phyloP scores from a whole-genome alignment of 2,113 vertebrate genomes.

The Laticauda colubrina region DNA sequence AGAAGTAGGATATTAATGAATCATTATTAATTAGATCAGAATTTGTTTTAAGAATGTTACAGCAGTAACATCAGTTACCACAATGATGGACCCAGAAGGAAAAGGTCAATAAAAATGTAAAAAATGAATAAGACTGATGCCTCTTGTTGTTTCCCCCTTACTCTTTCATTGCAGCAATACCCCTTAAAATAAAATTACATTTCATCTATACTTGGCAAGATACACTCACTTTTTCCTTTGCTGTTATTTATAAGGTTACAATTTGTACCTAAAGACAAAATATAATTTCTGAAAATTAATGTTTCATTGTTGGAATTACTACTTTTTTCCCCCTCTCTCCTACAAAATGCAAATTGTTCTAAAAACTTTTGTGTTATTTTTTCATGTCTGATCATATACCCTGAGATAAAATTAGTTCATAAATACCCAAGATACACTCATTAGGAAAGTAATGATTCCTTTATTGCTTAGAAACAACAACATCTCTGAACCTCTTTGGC shows the following conservation, averaged over 20 bases:
- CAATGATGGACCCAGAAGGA: background rate
- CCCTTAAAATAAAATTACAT: background rate
- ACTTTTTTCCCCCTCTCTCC: background rate
- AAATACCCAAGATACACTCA: conserved; percentile 43
- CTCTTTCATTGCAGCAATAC: background rate
- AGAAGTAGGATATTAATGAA: too few species aligned
- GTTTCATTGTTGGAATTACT: background rate
- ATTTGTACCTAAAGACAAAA: background rate
- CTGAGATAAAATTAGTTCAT: conserved; percentile 21
- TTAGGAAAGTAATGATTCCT: conserved; percentile 60
- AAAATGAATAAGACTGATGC: background rate
- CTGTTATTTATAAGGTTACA: background rate
- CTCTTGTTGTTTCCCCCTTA: background rate
- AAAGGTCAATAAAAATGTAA: background rate
- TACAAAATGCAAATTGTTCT: conserved; percentile 6
- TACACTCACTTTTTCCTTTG: background rate
- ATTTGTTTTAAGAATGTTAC: background rate
- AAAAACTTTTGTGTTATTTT: conserved; percentile 11
- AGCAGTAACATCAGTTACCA: background rate
- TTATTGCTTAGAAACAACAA: conserved; percentile 45
- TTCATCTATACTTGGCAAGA: background rate
- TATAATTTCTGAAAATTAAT: background rate
- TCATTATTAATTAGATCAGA: too few species aligned
- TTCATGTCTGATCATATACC: background rate
- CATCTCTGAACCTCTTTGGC: conserved; percentile 39